Evolutionary conservation across 2,888 invertebrate species (phyloP).

Genomic region (Sturmia bella): DNA sequence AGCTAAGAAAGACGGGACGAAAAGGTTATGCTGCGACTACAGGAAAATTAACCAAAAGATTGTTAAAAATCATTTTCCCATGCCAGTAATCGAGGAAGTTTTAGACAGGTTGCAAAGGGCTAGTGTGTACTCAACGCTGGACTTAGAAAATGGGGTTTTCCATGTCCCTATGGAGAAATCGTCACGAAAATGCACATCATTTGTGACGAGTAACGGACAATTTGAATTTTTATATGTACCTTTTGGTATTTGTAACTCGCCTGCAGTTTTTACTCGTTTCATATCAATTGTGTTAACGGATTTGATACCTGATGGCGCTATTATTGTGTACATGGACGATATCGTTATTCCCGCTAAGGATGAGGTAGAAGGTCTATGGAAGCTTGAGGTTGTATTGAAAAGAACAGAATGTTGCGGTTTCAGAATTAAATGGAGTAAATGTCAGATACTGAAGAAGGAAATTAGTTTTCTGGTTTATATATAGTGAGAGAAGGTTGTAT

Average conservation of each 20-base stretch:
- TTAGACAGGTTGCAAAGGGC: slow-evolving; percentile 64
- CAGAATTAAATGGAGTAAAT: no score
- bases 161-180: slow-evolving; percentile 69
- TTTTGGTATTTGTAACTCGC: slow-evolving; percentile 70
- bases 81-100: slow-evolving; percentile 67
- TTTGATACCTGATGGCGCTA: not conserved
- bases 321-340: no score
- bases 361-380: no score
- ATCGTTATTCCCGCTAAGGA: not conserved
- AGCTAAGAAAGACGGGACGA: slow-evolving; percentile 63
- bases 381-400: no score
- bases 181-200: slow-evolving; percentile 70
- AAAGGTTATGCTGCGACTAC: slow-evolving; percentile 70
- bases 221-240: slow-evolving; percentile 70
- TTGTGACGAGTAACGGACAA: slow-evolving; percentile 72
- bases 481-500: no score
- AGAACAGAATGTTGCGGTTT: no score
- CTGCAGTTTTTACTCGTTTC: slow-evolving; percentile 64
- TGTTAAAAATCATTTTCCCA: slow-evolving; percentile 69
- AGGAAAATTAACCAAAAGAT: slow-evolving; percentile 69
- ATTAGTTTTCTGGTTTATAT: no score
- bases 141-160: slow-evolving; percentile 71
- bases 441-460: no score
- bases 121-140: slow-evolving; percentile 70
- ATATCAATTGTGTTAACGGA: slow-evolving; percentile 55